These are phyloP conservation scores for Anoplius nigerrimus DNA, from an alignment of 2,888 invertebrate species.

Conservation along the genomic window DNA sequence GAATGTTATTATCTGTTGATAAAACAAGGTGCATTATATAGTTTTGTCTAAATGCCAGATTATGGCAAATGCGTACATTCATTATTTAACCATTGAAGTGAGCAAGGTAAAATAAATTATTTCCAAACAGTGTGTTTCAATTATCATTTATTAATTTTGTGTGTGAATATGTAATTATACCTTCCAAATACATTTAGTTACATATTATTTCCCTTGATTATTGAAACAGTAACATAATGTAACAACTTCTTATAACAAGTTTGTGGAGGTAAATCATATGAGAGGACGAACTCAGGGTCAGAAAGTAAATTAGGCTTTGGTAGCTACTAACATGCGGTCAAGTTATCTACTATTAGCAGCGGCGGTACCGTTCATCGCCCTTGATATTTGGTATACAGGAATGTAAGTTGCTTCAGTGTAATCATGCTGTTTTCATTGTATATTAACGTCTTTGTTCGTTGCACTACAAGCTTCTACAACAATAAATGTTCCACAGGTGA, in stretches of 20 bases:
- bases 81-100: neutral
- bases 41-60: neutral
- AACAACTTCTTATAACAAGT: slow-evolving; percentile 21
- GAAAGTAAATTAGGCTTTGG: slow-evolving; percentile 23
- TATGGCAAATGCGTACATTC: neutral
- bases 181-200: slow-evolving; percentile 4
- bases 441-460: slow-evolving; percentile 10
- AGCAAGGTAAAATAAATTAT: neutral
- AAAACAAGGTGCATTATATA: neutral
- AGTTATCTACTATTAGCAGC: slow-evolving; percentile 66
- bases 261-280: slow-evolving; percentile 29
- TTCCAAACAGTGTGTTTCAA: neutral
- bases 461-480: neutral
- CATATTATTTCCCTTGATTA: slow-evolving; percentile 8
- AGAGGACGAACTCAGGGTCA: slow-evolving; percentile 17
- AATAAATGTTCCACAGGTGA: neutral
- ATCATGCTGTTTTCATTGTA: slow-evolving; percentile 25
- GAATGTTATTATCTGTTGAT: neutral
- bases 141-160: slow-evolving; percentile 1
- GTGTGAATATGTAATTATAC: slow-evolving; percentile 22
- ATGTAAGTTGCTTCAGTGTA: slow-evolving; percentile 65
- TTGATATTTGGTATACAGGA: slow-evolving; percentile 72
- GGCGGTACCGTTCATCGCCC: slow-evolving; percentile 64
- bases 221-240: slow-evolving; percentile 6
- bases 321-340: slow-evolving; percentile 66